Conservation (phyloP, 2,797 vertebrate genomes). For the Novumbra hubbsi region DNA sequence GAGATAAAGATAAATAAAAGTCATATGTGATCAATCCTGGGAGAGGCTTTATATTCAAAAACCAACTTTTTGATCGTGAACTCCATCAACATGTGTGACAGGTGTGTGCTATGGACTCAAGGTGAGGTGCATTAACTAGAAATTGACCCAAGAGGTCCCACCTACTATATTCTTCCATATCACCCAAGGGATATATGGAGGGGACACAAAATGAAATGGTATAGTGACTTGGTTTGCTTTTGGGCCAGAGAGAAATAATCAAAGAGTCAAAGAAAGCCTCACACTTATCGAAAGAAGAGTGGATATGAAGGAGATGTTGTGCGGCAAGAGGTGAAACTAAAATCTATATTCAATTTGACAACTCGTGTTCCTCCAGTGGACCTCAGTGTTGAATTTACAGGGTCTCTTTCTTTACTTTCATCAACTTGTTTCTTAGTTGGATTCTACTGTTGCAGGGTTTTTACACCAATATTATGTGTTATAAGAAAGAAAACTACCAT, state of each 20-base stretch:
- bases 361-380: slow-evolving; percentile 21
- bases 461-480: too few relatives aligned
- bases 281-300: slow-evolving; percentile 1
- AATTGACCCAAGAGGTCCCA: background rate
- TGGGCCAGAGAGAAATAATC: background rate
- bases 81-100: background rate
- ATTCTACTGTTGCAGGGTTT: background rate
- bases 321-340: slow-evolving; percentile 12
- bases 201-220: background rate
- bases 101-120: background rate
- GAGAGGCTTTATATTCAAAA: background rate
- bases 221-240: background rate
- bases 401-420: slow-evolving; percentile 9
- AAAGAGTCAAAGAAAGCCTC: background rate
- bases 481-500: too few relatives aligned
- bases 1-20: background rate
- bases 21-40: background rate
- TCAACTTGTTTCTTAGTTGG: slow-evolving; percentile 6
- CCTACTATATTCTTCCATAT: background rate
- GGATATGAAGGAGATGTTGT: background rate
- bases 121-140: background rate
- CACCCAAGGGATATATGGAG: background rate
- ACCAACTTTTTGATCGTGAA: background rate
- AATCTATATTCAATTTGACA: slow-evolving; percentile 48
- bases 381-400: slow-evolving; percentile 20